These are phyloP conservation scores for Ceraclea dissimilis DNA, from an alignment of 2,888 invertebrate species.

Conservation along the genomic window DNA sequence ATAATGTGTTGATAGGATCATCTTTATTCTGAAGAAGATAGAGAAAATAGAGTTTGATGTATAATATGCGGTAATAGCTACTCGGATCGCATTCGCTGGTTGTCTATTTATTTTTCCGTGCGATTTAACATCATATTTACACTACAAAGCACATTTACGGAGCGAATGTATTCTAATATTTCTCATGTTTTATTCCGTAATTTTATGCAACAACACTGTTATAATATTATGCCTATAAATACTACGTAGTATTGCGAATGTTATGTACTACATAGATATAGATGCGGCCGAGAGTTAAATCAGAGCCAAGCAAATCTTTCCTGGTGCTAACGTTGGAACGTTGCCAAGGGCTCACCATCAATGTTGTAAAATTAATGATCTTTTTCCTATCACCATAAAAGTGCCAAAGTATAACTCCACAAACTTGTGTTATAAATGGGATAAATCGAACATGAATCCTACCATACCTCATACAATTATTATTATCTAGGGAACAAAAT, in stretches of 20 bases:
- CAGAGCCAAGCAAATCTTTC: constrained; percentile 2
- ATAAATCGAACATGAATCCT: background rate
- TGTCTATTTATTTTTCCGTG: background rate
- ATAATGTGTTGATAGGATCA: too few relatives aligned
- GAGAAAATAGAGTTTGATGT: too few relatives aligned
- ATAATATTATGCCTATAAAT: background rate
- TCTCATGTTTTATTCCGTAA: background rate
- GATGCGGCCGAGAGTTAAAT: constrained; percentile 1
- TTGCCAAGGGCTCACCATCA: background rate
- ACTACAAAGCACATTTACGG: background rate
- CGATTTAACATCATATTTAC: background rate
- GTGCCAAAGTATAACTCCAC: constrained; percentile 1
- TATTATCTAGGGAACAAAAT: background rate
- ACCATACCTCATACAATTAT: background rate
- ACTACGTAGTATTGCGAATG: background rate
- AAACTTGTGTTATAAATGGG: background rate
- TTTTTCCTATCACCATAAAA: constrained; percentile 2
- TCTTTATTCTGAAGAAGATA: too few relatives aligned
- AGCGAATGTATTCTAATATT: background rate
- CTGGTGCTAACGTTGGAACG: background rate
- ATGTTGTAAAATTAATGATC: constrained; percentile 2
- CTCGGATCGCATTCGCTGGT: too few relatives aligned
- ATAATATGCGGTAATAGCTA: too few relatives aligned
- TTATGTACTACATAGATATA: background rate
- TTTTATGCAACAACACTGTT: background rate